A percentile compares a stretch with the other conserved stretches of the same genome.
Evolutionary conservation across 2,888 invertebrate genomes (phyloP).

Genomic region (Lutraria lutraria): DNA sequence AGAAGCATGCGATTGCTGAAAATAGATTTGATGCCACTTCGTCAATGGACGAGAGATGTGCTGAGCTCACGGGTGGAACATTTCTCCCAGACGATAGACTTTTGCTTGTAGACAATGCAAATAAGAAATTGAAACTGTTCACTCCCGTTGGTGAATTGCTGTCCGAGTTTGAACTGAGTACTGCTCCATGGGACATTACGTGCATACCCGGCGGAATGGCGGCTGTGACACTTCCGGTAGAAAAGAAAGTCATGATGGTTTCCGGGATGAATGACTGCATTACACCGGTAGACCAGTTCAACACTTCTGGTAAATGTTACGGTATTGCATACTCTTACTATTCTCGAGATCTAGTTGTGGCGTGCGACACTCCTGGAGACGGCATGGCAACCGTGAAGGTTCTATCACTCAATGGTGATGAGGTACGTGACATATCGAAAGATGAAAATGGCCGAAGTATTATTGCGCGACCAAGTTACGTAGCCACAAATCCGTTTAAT

Average conservation of each 20-base stretch:
- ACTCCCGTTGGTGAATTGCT: constrained; percentile 65
- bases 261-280: constrained; percentile 64
- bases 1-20: constrained; percentile 57
- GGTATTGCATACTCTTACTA: constrained; percentile 69
- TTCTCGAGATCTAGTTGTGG: constrained; percentile 60
- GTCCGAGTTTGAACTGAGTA: constrained; percentile 64
- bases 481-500: constrained; percentile 68
- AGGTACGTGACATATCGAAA: constrained; percentile 58
- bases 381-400: constrained; percentile 63
- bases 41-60: constrained; percentile 65
- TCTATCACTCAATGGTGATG: constrained; percentile 59
- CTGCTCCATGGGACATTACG: constrained; percentile 69
- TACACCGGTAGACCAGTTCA: constrained; percentile 68
- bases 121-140: constrained; percentile 67
- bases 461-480: constrained; percentile 62
- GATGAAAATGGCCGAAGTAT: constrained; percentile 59
- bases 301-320: constrained; percentile 65
- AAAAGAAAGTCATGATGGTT: constrained; percentile 68
- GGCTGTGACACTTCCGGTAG: constrained; percentile 65
- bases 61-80: constrained; percentile 68
- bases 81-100: constrained; percentile 66
- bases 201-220: constrained; percentile 69
- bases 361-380: constrained; percentile 64
- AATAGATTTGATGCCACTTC: constrained; percentile 66
- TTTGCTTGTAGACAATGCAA: constrained; percentile 66